These are phyloP conservation scores for Tupiocoris notatus DNA, from an alignment of 2,888 invertebrate species.

Conservation along the genomic window DNA sequence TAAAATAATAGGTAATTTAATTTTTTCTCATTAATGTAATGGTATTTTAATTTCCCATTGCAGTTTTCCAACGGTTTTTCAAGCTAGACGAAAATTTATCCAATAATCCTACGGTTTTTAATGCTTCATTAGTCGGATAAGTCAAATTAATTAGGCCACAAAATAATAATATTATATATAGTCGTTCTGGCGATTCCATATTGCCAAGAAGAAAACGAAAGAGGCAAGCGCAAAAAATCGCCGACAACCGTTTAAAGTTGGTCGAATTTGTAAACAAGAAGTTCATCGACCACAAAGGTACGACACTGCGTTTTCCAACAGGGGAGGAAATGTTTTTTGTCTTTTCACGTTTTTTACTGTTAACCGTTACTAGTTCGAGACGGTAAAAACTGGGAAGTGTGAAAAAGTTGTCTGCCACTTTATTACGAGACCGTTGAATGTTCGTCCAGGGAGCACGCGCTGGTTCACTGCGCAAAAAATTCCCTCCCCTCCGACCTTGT, in stretches of 20 bases:
- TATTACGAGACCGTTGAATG: conserved; percentile 49
- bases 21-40: too few species aligned
- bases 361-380: neutral
- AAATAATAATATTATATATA: too few species aligned
- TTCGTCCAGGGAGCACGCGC: neutral
- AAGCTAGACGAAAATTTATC: too few species aligned
- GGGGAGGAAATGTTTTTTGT: neutral
- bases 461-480: neutral
- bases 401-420: conserved; percentile 52
- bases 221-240: neutral
- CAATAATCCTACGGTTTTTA: too few species aligned
- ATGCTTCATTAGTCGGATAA: too few species aligned
- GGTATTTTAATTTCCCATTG: too few species aligned
- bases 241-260: neutral
- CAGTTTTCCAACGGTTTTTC: too few species aligned
- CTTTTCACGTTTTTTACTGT: neutral
- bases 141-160: too few species aligned
- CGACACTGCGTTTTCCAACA: neutral
- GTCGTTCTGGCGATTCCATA: too few species aligned
- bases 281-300: conserved; percentile 8
- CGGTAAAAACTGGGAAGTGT: conserved; percentile 45
- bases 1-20: too few species aligned
- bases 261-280: conserved; percentile 24
- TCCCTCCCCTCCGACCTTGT: neutral
- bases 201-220: neutral